A percentile compares a stretch with the other conserved stretches of the same genome.
These are phyloP conservation scores for Lasioglossum oenotherae DNA, from an alignment of 2,888 invertebrate species.

Conservation along the genomic window DNA sequence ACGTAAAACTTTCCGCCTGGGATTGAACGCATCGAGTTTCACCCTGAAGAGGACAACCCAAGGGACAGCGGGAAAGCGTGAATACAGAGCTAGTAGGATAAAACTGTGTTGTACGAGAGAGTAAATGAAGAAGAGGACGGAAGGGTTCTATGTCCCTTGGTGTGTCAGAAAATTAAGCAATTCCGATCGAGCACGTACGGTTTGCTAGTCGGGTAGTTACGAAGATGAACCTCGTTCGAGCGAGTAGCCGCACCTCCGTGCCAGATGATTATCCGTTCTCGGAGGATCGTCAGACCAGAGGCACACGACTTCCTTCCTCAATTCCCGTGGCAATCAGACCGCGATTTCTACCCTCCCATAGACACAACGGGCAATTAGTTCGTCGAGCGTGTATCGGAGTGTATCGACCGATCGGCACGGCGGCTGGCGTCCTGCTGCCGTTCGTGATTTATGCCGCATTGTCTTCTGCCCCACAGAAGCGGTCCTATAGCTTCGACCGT, in stretches of 20 bases:
- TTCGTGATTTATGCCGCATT: conserved; percentile 76
- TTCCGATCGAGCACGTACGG: conserved; percentile 61
- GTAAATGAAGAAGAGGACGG: neutral
- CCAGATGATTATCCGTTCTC: conserved; percentile 65
- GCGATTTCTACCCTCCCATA: conserved; percentile 72
- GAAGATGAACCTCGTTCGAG: conserved; percentile 58
- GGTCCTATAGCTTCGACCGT: conserved; percentile 65
- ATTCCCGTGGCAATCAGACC: conserved; percentile 73
- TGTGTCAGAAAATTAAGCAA: conserved; percentile 53
- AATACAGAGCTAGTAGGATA: neutral
- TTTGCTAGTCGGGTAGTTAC: conserved; percentile 52
- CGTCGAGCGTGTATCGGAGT: conserved; percentile 77
- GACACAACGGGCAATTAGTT: conserved; percentile 77
- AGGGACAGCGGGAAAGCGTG: neutral
- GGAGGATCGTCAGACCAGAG: conserved; percentile 57
- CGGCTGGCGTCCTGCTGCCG: conserved; percentile 71
- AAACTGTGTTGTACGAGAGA: too few species aligned
- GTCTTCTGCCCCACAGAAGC: conserved; percentile 71
- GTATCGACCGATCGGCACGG: conserved; percentile 76
- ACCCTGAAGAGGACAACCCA: neutral
- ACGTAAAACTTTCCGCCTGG: neutral
- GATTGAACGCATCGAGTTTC: neutral
- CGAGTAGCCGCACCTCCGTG: conserved; percentile 65
- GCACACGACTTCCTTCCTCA: conserved; percentile 75
- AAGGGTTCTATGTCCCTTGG: neutral